These are phyloP conservation scores for Nebria brevicollis DNA, from an alignment of 2,888 invertebrate species.

Conservation along the genomic window DNA sequence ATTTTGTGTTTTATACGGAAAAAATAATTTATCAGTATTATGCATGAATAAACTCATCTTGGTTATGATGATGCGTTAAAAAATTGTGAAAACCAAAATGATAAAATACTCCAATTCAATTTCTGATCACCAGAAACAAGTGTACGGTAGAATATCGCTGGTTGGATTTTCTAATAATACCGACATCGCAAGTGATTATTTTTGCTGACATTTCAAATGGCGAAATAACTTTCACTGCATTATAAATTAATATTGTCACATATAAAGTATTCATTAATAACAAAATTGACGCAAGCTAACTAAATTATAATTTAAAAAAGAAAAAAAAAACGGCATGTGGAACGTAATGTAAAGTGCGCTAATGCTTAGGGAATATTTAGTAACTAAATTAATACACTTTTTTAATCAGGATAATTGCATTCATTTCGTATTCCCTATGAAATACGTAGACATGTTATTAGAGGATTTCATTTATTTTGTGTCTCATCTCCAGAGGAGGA, in stretches of 20 bases:
- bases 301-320: not conserved
- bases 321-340: too few relatives aligned
- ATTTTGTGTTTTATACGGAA: not conserved
- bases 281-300: not conserved
- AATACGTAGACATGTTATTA: too few relatives aligned
- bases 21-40: not conserved
- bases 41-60: not conserved
- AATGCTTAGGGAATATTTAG: too few relatives aligned
- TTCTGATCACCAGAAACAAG: not conserved
- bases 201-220: not conserved
- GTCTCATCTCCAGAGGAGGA: too few relatives aligned
- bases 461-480: too few relatives aligned
- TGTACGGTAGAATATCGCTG: not conserved
- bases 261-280: not conserved
- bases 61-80: not conserved
- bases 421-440: too few relatives aligned
- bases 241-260: not conserved
- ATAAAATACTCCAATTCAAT: not conserved
- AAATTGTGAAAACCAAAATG: not conserved
- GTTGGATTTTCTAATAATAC: not conserved
- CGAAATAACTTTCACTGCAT: not conserved
- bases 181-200: not conserved
- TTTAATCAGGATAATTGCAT: too few relatives aligned
- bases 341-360: too few relatives aligned
- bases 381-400: too few relatives aligned